Base-by-base conservation (phyloP, 1,140 invertebrate genomes). In the Aphaenogaster rudis region DNA sequence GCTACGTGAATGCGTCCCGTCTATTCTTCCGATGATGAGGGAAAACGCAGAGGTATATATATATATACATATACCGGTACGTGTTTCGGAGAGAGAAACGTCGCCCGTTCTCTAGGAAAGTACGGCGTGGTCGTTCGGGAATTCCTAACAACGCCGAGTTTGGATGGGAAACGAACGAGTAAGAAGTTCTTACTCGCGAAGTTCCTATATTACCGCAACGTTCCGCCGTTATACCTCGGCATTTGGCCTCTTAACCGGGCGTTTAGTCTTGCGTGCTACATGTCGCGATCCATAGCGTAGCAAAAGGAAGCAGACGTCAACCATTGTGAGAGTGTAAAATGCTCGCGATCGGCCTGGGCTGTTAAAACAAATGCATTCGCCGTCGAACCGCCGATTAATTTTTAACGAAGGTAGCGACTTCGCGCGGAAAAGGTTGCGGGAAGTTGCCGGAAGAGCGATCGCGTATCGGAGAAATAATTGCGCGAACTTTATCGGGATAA, bases 1-100 rank as follows among this genome's bases (percentile, higher is more conserved):
- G 76, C 69, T 74, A 80, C 78, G 63, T 57, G 63, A 67, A 67
- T 36, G 54, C 69, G 42, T 84, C 42, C 8, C 80, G 54, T 84
- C 69, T 84, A 84, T 76, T 84, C 69, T 84, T 84, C 54, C 69
- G 45, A 84, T 84, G 57, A 74, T 74, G 39, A 71, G 33, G 28
- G 33, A 8, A 61, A 67, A 50, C 15, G 45, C 7, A 42, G 61
- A 42, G 61, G 33, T n/a, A 1, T n/a, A 13, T 48, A 33, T 15
- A 48, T 59, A 42, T 61, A 63, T 8, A 0, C 28, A 76, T 72
- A 64, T 36, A 39, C 28, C 5, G 39, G 39, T 59, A 72, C 66
- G 21, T 82, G 66, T 82, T 82, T 72, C 39, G 39, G 7, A 67
- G 45, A 52, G 48, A 67, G 63, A 67, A 42, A 80, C 48, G 13